Evolutionary conservation across 2,888 invertebrate genomes (phyloP).

Genomic region (Habroteleia sp.): DNA sequence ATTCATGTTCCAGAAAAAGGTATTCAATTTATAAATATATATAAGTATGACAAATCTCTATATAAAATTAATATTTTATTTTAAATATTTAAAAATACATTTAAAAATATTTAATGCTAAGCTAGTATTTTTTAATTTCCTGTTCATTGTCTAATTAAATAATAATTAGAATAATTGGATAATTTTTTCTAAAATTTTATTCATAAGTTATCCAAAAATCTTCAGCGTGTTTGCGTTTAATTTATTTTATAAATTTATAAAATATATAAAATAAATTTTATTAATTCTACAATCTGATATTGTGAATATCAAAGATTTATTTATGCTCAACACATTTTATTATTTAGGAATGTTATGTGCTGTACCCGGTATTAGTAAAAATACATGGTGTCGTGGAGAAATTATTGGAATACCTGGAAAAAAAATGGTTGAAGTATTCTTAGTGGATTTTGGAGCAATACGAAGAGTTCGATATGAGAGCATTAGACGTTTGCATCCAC

Average conservation of each 20-base stretch:
- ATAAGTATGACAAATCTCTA: too few relatives aligned
- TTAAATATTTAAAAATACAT: neutral
- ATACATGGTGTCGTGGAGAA: constrained; percentile 82
- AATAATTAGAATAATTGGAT: too few relatives aligned
- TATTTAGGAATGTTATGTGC: constrained; percentile 83
- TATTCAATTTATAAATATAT: too few relatives aligned
- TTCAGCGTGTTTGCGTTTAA: too few relatives aligned
- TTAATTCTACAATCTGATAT: neutral
- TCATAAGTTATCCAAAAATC: too few relatives aligned
- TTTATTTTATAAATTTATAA: too few relatives aligned
- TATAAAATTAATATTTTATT: constrained; percentile 62
- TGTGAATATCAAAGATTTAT: neutral
- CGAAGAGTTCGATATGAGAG: constrained; percentile 82
- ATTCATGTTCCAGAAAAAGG: constrained; percentile 82
- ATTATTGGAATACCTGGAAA: constrained; percentile 75
- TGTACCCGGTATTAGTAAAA: constrained; percentile 76
- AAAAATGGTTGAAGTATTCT: constrained; percentile 83
- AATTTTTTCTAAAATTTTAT: too few relatives aligned
- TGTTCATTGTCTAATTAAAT: too few relatives aligned
- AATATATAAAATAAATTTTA: neutral
- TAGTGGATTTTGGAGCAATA: constrained; percentile 85
- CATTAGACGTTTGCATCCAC: constrained; percentile 82
- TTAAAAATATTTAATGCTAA: too few relatives aligned
- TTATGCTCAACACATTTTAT: neutral
- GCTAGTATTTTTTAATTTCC: too few relatives aligned